Evolutionary conservation across 1,140 invertebrate genomes (phyloP), one percentile per base, ranked within the genome.

Genomic region (Coelopa frigida): DNA sequence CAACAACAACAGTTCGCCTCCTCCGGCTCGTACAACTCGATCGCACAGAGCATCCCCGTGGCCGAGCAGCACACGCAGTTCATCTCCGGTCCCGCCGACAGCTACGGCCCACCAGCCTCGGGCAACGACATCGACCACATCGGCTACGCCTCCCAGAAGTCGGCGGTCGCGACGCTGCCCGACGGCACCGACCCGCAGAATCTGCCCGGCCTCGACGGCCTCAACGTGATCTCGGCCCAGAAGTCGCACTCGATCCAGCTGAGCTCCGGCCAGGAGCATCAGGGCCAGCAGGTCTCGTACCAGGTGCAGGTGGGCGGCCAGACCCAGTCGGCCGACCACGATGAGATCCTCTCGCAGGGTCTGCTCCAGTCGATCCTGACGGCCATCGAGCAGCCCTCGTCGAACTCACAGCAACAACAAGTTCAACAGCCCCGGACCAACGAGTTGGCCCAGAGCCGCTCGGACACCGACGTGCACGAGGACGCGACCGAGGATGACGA

Each of bases 281-380:
- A 87, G 38, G 84, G 85, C 52, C 69, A 78, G 3, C 41, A 71
- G 76, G 26, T 65, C 57, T 58, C 50, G 26, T 55, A 54, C 14
- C 23, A 49, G 2, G 36, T 39, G 2, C 51, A 49, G 4, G 12
- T 40, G 20, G 23, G 20, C 35, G 35, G 15, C 11, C 47, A 38
- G 18, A 73, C 72, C 5, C 29, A 56, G 35, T 12, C 38, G 14
- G 55, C 55, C 24, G 59, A 75, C 68, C 85, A 88, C 51, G 82
- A 85, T 17, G 82, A 87, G 56, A 75, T 89, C 2, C 59, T 89
- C 8, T 86, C 83, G 0, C 79, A 87, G 57, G 85, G 82, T 6
- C 70, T 89, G 1, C 61, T 89, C 5, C 84, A 88, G 58, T 83
- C 85, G 36, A 87, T 89, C 41, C 63, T 89, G 3, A 75, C 79